phyloP scores from a whole-genome alignment of 2,888 invertebrate genomes.

The Tholera decimalis region DNA sequence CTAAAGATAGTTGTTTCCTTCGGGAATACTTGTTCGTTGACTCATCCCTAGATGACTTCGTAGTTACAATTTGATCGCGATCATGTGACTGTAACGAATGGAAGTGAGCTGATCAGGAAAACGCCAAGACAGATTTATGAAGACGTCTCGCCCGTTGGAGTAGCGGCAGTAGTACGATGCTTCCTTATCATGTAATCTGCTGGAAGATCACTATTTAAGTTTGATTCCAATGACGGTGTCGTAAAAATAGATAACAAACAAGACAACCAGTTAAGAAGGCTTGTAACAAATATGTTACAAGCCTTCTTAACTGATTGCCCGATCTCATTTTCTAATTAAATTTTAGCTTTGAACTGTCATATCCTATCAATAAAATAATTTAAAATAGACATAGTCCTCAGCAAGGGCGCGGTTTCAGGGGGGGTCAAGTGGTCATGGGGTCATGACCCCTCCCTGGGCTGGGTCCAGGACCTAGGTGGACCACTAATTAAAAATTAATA shows the following conservation, averaged over 20 bases:
- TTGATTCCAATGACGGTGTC: not conserved
- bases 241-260: not conserved
- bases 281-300: not conserved
- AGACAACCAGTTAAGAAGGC: not conserved
- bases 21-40: slow-evolving; percentile 8
- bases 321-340: too few species aligned
- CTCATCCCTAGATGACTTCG: slow-evolving; percentile 4
- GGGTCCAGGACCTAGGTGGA: too few species aligned
- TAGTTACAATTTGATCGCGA: slow-evolving; percentile 21
- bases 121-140: slow-evolving; percentile 13
- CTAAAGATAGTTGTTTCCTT: slow-evolving; percentile 35
- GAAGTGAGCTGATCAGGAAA: slow-evolving; percentile 11
- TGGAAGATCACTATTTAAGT: not conserved
- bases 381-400: too few species aligned
- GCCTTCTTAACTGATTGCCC: too few species aligned
- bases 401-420: too few species aligned
- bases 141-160: slow-evolving; percentile 4
- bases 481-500: too few species aligned
- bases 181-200: not conserved
- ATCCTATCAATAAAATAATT: too few species aligned
- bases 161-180: not conserved
- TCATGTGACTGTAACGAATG: slow-evolving; percentile 26
- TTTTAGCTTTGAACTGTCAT: too few species aligned
- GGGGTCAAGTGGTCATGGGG: too few species aligned
- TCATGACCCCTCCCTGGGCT: too few species aligned